phyloP scores from a whole-genome alignment of 2,888 invertebrate species.

The Folsomia candida region DNA sequence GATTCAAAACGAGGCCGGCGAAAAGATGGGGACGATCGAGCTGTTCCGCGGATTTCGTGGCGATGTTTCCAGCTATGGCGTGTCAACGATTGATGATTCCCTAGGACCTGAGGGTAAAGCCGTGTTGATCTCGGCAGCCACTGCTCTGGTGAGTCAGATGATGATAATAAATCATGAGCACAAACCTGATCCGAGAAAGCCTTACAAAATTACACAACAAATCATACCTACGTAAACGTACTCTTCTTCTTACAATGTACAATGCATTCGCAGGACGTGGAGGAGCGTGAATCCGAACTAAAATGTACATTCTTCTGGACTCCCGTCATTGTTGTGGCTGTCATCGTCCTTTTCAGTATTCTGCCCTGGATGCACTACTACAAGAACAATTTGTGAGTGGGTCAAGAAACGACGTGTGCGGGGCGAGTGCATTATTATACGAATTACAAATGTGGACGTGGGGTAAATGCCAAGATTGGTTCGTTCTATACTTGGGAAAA shows the following conservation, averaged over 20 bases:
- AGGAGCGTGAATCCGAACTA: slow-evolving; percentile 36
- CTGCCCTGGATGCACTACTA: slow-evolving; percentile 31
- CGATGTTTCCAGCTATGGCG: slow-evolving; percentile 32
- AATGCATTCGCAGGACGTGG: slow-evolving; percentile 40
- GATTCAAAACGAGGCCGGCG: slow-evolving; percentile 30
- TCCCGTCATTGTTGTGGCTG: slow-evolving; percentile 23
- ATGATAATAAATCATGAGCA: not conserved
- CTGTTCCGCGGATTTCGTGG: slow-evolving; percentile 34
- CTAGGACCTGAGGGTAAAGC: slow-evolving; percentile 26
- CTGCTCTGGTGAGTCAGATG: slow-evolving; percentile 30
- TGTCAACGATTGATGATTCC: slow-evolving; percentile 32
- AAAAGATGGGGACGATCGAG: slow-evolving; percentile 25
- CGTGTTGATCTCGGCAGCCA: slow-evolving; percentile 29
- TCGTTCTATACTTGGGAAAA: no score
- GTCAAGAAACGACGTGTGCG: no score
- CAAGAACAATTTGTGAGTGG: no score
- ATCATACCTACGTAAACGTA: no score
- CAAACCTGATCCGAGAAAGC: not conserved
- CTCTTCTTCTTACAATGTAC: no score
- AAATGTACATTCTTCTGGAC: slow-evolving; percentile 32
- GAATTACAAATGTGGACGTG: no score
- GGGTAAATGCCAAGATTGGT: no score
- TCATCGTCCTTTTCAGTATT: slow-evolving; percentile 30
- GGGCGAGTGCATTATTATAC: no score
- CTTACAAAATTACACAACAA: no score